These are phyloP conservation scores for Drosophila atripex DNA, from an alignment of 2,888 invertebrate genomes.

Conservation along the genomic window DNA sequence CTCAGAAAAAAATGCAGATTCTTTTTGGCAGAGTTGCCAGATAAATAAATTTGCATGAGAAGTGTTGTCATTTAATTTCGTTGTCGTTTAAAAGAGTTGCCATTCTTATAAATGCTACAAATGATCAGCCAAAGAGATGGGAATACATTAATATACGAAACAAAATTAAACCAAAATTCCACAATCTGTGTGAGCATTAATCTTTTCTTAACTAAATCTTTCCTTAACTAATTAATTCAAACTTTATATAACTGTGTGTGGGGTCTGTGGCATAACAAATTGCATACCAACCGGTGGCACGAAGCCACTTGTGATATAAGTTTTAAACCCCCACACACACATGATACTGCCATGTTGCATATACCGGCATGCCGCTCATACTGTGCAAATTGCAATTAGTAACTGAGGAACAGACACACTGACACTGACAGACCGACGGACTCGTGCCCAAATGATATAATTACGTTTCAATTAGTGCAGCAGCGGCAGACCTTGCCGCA, in stretches of 20 bases:
- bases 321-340: not conserved
- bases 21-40: conserved; percentile 25
- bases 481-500: conserved; percentile 42
- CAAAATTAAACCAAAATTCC: conserved; percentile 9
- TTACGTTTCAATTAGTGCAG: conserved; percentile 60
- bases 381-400: conserved; percentile 53
- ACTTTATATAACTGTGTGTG: conserved; percentile 1
- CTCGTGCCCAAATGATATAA: conserved; percentile 58
- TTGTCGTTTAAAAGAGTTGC: too few relatives aligned
- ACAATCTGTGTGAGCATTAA: not conserved
- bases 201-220: conserved; percentile 1
- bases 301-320: not conserved
- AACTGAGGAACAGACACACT: conserved; percentile 18
- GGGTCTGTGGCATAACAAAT: not conserved
- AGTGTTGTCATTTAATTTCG: not conserved
- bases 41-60: not conserved
- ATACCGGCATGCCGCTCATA: conserved; percentile 7
- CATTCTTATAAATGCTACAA: too few relatives aligned
- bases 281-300: not conserved
- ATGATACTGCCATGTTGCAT: conserved; percentile 14
- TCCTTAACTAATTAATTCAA: conserved; percentile 1
- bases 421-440: conserved; percentile 20
- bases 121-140: too few relatives aligned
- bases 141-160: too few relatives aligned
- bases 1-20: conserved; percentile 23